Conservation (phyloP, 2,113 vertebrate genomes). For the Pelobates fuscus region DNA sequence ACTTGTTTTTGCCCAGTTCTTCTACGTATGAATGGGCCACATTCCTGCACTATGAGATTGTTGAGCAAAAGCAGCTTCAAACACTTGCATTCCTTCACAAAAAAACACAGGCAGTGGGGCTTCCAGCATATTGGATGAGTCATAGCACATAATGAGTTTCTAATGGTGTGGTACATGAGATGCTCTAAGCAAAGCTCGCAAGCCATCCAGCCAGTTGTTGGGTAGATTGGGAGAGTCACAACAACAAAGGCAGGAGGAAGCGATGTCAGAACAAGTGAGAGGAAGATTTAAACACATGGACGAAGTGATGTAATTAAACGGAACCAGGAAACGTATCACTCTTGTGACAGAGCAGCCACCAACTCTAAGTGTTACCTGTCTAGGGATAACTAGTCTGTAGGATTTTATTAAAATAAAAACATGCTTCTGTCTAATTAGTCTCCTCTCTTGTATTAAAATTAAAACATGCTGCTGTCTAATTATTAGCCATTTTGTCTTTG, state of each 20-base stretch:
- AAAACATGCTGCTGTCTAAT: too few species aligned
- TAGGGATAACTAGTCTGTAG: too few species aligned
- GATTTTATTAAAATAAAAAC: too few species aligned
- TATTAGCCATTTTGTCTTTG: too few species aligned
- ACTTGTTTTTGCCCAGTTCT: conserved; percentile 26
- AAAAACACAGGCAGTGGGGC: conserved; percentile 17
- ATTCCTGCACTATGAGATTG: conserved; percentile 41
- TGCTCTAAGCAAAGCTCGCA: neutral
- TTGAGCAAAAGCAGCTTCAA: conserved; percentile 30
- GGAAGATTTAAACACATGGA: too few species aligned
- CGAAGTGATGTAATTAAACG: too few species aligned
- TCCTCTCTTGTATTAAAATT: too few species aligned
- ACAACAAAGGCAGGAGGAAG: neutral
- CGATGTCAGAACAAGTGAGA: too few species aligned
- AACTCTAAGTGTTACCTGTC: too few species aligned
- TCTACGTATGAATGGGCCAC: conserved; percentile 21
- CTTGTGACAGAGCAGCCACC: too few species aligned
- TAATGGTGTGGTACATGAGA: neutral
- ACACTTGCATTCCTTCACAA: conserved; percentile 18
- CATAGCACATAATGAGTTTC: conserved; percentile 1
- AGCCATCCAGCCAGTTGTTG: neutral
- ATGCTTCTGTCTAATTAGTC: too few species aligned
- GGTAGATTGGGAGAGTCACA: neutral
- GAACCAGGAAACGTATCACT: too few species aligned
- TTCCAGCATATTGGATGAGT: neutral